Base-by-base conservation (phyloP, 2,888 invertebrate genomes). In the Plebejus melissa region DNA sequence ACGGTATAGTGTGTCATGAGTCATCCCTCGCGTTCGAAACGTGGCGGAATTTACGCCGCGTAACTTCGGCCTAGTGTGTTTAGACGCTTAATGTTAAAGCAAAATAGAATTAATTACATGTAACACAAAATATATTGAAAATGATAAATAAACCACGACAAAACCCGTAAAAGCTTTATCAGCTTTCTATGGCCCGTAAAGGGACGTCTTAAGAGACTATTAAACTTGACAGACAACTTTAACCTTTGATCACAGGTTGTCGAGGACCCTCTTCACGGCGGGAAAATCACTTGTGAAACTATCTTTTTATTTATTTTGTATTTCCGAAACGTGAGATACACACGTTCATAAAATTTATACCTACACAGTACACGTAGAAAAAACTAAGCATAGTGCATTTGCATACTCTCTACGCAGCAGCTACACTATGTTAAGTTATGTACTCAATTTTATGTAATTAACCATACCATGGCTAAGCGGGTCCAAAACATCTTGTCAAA, bases 201-300 rank as follows among this genome's bases (percentile, higher is more conserved):
- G 36, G 65, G 65, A 36, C 65, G 65, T 36, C 65, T 65, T 36
- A 65, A 32, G 65, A 65, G 65, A 65, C 65, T 65, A 65, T 65
- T 65, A 65, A 65, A 65, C 65, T 36, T 65, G 65, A 65, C 65
- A 65, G 65, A 65, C 36, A 65, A 65, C 65, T 65, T 65, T 65
- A 65, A 65, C 32, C 65, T 65, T 65, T 32, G 65, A 65, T 65
- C 65, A 13, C 32, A 65, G 65, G 65, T 36, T 65, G 32, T 65
- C 5, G 32, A 32, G 32, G 36, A 65, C 32, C 65, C 65, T 65
- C 65, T 36, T 65, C 36, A 65, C 11, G 13, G 32, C 32, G 16
- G 16, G 16, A 65, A 36, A 36, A 65, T 65, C 65, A 16, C 32
- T 65, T 13, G 13, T 11, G 65, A 65, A 65, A 65, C 65, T 36